Evolutionary conservation across 2,888 invertebrate genomes (phyloP).

Genomic region (Brachynemurus nebulosus): DNA sequence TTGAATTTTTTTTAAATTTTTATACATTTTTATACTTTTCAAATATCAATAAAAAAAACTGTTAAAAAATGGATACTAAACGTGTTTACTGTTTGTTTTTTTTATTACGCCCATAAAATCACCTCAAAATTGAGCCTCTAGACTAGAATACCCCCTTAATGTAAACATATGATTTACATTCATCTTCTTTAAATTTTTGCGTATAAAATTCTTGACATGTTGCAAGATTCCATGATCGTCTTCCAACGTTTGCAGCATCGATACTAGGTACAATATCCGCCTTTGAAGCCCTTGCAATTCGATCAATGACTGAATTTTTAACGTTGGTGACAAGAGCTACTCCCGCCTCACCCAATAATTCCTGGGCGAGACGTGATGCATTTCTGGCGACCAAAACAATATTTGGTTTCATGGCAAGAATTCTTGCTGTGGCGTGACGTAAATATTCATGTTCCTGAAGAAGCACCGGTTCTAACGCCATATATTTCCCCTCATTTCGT

Average conservation of each 20-base stretch:
- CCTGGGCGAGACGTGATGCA: conserved; percentile 76
- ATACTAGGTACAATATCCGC: conserved; percentile 78
- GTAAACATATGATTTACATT: conserved; percentile 27
- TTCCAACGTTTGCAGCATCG: conserved; percentile 74
- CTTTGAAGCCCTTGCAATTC: conserved; percentile 62
- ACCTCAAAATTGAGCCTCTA: no score
- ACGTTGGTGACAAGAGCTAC: conserved; percentile 84
- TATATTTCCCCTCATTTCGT: conserved; percentile 80
- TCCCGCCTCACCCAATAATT: conserved; percentile 60
- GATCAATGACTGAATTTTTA: conserved; percentile 64
- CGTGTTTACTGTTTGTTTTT: no score
- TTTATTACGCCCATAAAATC: no score
- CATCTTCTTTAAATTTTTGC: conserved; percentile 36
- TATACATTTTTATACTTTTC: no score
- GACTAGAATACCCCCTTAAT: no score
- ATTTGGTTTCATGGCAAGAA: conserved; percentile 69
- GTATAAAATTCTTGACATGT: conserved; percentile 72
- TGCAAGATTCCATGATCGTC: conserved; percentile 56
- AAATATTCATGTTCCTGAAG: conserved; percentile 86
- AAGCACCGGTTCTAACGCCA: conserved; percentile 86
- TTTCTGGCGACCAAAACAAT: conserved; percentile 83
- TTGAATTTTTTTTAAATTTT: no score
- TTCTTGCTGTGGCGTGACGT: conserved; percentile 70
- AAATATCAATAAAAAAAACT: no score
- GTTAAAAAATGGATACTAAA: no score